phyloP scores from a whole-genome alignment of 2,797 vertebrate species.

The Balearica regulorum region DNA sequence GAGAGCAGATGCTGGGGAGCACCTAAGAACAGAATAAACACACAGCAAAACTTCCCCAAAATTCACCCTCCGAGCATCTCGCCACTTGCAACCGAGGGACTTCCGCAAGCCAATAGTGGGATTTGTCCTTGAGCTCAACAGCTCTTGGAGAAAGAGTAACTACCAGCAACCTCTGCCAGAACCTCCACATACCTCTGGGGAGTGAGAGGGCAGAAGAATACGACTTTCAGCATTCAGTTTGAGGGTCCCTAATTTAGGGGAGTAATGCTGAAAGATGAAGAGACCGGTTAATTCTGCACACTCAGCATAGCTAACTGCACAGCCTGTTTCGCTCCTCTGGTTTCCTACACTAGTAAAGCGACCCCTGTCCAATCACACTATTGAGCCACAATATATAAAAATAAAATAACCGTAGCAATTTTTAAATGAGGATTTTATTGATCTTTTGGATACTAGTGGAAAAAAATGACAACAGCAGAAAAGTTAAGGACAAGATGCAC shows the following conservation, averaged over 20 bases:
- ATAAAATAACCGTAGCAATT: background rate
- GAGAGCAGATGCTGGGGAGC: background rate
- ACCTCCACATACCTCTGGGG: fast-evolving
- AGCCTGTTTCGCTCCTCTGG: background rate
- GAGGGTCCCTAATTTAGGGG: background rate
- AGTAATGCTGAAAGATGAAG: background rate
- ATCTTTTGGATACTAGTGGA: background rate
- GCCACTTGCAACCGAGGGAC: fast-evolving
- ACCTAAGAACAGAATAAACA: background rate
- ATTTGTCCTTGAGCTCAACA: background rate
- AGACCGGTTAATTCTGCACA: background rate
- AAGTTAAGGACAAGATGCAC: background rate
- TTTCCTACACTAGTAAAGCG: background rate
- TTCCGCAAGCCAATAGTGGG: fast-evolving
- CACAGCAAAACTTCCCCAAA: background rate
- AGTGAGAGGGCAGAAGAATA: background rate
- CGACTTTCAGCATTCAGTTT: fast-evolving
- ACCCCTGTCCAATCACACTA: background rate
- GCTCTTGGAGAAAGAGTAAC: background rate
- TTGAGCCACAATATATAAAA: background rate
- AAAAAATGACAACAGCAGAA: background rate
- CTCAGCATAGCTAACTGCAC: background rate
- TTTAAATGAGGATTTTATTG: background rate
- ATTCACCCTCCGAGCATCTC: background rate
- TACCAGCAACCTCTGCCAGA: background rate